Evolutionary conservation across 2,888 invertebrate genomes (phyloP), one percentile per base, ranked within the genome.

Genomic region (Tachina grossa): DNA sequence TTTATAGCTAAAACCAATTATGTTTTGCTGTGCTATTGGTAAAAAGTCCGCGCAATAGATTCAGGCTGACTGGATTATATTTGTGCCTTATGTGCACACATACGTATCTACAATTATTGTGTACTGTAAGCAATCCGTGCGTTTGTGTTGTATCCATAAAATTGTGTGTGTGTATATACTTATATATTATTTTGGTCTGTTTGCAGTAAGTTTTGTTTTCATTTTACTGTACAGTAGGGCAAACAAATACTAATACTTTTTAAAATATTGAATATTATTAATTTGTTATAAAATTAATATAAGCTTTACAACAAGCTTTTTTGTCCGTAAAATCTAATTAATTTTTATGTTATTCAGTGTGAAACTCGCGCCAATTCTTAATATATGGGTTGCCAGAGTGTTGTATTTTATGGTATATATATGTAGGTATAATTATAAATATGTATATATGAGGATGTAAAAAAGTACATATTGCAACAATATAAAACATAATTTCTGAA

Each of bases 211-310:
- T 43, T 55, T 69, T 22, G 41, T 74, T 55, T 63, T 77, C 10
- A 53, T 47, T 47, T 57, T 13, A 22, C 72, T 72, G 88, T 88
- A 88, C 88, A 88, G 88, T 88, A 87, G 87, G 87, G 87, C 80
- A 84, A 80, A 83, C 22, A 72, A 82, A 85, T 72, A 72, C 77
- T 80, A 78, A 51, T 75, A 57, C 49, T 16, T 51, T 22, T 61
- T 63, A 9, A 77, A 59, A 14, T 55, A 8, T 53, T 43, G 19
- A 41, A 10, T 10, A n/a, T 53, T 41, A n/a, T 53, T 41, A n/a
- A n/a, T 51, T 51, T 19, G 6, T 61, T 11, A 9, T 53, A n/a
- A 53, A 57, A 31, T 57, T 14, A 57, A 31, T 31, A 31, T 6
- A 31, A 31, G 5, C 31, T 31, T 31, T 31, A 31, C 0, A 6